Evolutionary conservation across 1,140 invertebrate genomes (phyloP).

Genomic region (Zaprionus vittiger): DNA sequence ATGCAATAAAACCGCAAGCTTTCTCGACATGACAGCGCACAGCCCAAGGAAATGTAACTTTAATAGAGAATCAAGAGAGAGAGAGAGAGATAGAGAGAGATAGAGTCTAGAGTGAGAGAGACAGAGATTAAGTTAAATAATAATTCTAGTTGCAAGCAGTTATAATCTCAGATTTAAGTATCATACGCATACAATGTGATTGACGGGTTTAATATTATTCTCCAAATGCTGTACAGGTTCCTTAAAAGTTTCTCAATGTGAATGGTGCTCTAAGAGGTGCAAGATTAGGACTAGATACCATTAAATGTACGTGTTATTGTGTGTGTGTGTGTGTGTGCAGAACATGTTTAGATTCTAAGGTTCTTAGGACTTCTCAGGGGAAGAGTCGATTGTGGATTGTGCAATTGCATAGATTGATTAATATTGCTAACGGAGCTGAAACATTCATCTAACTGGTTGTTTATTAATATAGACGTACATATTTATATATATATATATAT

Average conservation of each 20-base stretch:
- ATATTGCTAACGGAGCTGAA: conserved; percentile 8
- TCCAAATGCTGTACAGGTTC: conserved; percentile 33
- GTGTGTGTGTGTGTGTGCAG: conserved; percentile 39
- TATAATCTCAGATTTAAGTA: conserved; percentile 55
- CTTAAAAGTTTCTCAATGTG: conserved; percentile 7
- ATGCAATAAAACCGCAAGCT: conserved; percentile 52
- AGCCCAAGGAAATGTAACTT: conserved; percentile 67
- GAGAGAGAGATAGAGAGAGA: not conserved
- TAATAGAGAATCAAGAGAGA: conserved; percentile 10
- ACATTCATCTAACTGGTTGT: not conserved
- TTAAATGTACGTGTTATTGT: conserved; percentile 25
- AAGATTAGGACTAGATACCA: conserved; percentile 50
- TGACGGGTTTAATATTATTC: conserved; percentile 17
- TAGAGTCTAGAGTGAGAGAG: not conserved
- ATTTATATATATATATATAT: conserved; percentile 3
- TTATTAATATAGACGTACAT: not conserved
- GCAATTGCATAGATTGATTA: not conserved
- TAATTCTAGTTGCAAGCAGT: conserved; percentile 32
- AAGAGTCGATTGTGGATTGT: conserved; percentile 11
- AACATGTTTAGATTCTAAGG: conserved; percentile 1
- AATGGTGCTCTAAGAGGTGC: conserved; percentile 43
- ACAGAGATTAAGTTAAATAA: conserved; percentile 19
- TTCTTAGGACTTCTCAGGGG: conserved; percentile 5
- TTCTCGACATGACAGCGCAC: conserved; percentile 63
- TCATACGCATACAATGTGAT: conserved; percentile 24